Evolutionary conservation across 2,113 vertebrate genomes (phyloP).

Genomic region (Hyperopisus bebe): DNA sequence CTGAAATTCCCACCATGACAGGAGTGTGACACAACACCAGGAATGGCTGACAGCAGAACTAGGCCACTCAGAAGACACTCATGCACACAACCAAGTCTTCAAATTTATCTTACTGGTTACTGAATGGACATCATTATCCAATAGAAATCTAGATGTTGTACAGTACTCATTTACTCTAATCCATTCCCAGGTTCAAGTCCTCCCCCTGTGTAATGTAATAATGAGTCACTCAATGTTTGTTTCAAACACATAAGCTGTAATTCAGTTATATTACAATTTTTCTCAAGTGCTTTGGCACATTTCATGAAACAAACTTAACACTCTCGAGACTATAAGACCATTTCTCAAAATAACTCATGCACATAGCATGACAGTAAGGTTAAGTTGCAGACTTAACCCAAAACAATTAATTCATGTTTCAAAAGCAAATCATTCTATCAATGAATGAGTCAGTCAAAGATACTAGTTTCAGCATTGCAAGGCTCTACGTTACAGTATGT

Average conservation of each 20-base stretch:
- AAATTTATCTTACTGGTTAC: background rate
- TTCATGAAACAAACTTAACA: background rate
- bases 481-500: background rate
- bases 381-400: background rate
- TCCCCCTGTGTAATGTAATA: background rate
- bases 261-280: background rate
- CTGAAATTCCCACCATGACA: background rate
- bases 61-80: background rate
- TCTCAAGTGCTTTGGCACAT: background rate
- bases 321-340: background rate
- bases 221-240: background rate
- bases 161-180: background rate
- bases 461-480: background rate
- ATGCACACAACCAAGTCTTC: background rate
- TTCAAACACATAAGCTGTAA: background rate
- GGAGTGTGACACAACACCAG: background rate
- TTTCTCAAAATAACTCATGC: background rate
- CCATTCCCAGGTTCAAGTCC: background rate
- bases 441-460: background rate
- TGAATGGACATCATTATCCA: background rate
- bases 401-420: background rate
- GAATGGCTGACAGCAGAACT: background rate
- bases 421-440: background rate
- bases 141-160: background rate
- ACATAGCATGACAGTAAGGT: background rate